Percentiles rank a stretch among this genome's conserved stretches.
Conservation (phyloP, 2,888 invertebrate species). For the Mechanitis mazaeus region DNA sequence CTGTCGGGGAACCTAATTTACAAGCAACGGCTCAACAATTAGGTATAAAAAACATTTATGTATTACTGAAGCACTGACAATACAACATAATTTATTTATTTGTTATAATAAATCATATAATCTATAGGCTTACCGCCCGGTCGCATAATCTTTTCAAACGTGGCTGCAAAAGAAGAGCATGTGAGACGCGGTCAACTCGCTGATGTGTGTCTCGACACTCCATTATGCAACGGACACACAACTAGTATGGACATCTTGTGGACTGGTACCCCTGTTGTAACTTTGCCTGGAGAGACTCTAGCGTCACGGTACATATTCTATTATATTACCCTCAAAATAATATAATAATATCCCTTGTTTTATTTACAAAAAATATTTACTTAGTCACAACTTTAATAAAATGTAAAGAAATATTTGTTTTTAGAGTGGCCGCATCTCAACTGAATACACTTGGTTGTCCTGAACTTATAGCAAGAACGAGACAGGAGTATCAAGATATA, state of each 20-base stretch:
- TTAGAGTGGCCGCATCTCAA: slow-evolving; percentile 97
- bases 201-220: slow-evolving; percentile 98
- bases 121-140: slow-evolving; percentile 81
- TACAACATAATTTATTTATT: neutral
- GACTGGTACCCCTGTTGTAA: slow-evolving; percentile 99
- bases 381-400: neutral
- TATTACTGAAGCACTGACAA: neutral
- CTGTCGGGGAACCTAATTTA: slow-evolving; percentile 90
- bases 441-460: slow-evolving; percentile 96
- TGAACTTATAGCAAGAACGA: slow-evolving; percentile 93
- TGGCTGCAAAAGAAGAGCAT: slow-evolving; percentile 99
- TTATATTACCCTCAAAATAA: neutral
- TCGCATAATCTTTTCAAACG: slow-evolving; percentile 96
- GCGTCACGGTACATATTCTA: slow-evolving; percentile 78
- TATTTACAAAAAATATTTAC: no score
- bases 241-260: slow-evolving; percentile 99
- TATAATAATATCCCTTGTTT: no score
- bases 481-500: slow-evolving; percentile 97
- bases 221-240: slow-evolving; percentile 99
- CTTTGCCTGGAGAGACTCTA: slow-evolving; percentile 91
- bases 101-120: no score
- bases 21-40: slow-evolving; percentile 89
- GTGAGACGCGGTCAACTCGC: slow-evolving; percentile 98
- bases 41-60: slow-evolving; percentile 61
- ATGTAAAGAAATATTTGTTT: slow-evolving; percentile 9